These are phyloP conservation scores for Isichthys henryi DNA, from an alignment of 2,113 vertebrate genomes.

Conservation along the genomic window DNA sequence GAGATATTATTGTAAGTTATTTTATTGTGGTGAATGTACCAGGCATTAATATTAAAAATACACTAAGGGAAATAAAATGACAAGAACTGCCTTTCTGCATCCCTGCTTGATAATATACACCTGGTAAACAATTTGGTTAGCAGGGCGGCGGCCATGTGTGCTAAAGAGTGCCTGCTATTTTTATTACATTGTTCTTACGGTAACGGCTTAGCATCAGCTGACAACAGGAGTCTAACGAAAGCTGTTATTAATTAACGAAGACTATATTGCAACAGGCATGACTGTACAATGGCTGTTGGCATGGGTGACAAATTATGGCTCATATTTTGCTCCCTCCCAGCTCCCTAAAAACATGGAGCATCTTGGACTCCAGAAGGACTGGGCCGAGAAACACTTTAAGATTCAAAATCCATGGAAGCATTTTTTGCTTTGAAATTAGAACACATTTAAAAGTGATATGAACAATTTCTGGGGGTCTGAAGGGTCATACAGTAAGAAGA, in stretches of 20 bases:
- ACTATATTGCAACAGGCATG: background rate
- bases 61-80: background rate
- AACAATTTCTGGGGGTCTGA: background rate
- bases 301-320: background rate
- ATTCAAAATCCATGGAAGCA: background rate
- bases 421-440: background rate
- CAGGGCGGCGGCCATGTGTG: background rate
- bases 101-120: background rate
- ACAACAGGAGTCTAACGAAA: slow-evolving; percentile 19
- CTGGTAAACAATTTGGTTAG: background rate
- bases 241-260: slow-evolving; percentile 22
- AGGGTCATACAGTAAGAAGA: background rate
- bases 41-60: background rate
- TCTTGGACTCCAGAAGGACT: background rate
- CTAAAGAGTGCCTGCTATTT: slow-evolving; percentile 1
- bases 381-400: background rate
- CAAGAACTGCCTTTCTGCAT: background rate
- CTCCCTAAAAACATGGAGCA: background rate
- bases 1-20: background rate
- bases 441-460: background rate
- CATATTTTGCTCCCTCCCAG: background rate
- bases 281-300: background rate
- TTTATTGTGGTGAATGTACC: background rate
- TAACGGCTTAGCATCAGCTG: background rate
- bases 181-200: slow-evolving; percentile 15